Conservation (phyloP, 2,113 vertebrate genomes). For the Chloebia gouldiae region DNA sequence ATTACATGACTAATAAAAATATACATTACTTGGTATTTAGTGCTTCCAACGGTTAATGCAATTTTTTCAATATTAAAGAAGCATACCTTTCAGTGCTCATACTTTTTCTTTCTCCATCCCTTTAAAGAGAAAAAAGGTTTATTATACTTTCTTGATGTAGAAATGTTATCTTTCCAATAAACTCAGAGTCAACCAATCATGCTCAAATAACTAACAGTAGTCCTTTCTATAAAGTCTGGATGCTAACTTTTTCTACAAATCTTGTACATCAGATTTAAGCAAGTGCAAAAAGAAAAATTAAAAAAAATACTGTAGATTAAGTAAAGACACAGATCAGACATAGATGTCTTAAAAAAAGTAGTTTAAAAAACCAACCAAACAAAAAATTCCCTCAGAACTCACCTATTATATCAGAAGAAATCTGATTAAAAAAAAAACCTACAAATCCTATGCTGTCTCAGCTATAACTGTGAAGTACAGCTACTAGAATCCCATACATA, state of each 20-base stretch:
- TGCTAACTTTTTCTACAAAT: background rate
- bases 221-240: background rate
- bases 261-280: background rate
- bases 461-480: background rate
- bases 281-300: background rate
- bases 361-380: background rate
- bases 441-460: background rate
- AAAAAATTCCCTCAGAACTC: background rate
- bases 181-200: background rate
- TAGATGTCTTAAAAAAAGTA: background rate
- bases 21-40: background rate
- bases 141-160: background rate
- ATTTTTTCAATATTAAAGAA: background rate
- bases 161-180: background rate
- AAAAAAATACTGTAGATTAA: background rate
- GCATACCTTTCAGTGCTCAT: constrained; percentile 95
- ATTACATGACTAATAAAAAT: background rate
- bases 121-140: constrained; percentile 61
- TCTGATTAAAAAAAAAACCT: background rate
- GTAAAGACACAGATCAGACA: background rate
- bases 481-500: background rate
- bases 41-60: background rate
- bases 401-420: background rate
- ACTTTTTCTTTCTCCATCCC: constrained; percentile 96
- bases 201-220: background rate